These are phyloP conservation scores for Apocrypta bakeri DNA, from an alignment of 1,140 invertebrate genomes.

Conservation along the genomic window DNA sequence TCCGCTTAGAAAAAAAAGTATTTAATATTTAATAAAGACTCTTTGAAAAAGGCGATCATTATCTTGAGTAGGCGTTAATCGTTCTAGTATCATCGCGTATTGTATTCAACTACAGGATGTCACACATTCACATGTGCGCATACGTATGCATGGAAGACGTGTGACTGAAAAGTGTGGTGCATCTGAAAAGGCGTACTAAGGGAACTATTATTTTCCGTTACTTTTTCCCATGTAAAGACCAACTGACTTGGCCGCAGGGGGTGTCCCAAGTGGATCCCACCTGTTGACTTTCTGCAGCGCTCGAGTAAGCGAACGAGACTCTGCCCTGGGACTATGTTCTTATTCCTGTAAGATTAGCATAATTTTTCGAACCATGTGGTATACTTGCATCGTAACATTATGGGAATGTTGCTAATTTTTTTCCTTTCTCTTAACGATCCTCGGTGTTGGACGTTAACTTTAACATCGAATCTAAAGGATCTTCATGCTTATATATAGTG, in stretches of 20 bases:
- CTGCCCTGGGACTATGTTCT: conserved; percentile 44
- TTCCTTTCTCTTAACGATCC: background rate
- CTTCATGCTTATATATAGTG: too few relatives aligned
- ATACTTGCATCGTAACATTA: background rate
- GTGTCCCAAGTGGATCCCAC: conserved; percentile 69
- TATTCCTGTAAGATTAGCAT: conserved; percentile 56
- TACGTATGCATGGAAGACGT: too few relatives aligned
- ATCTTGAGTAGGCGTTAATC: background rate
- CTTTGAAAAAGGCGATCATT: too few relatives aligned
- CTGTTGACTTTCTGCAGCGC: conserved; percentile 73
- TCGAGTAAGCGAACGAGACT: conserved; percentile 48
- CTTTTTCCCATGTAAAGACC: conserved; percentile 73
- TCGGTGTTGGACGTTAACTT: too few relatives aligned
- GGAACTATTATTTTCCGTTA: conserved; percentile 72
- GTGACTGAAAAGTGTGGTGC: background rate
- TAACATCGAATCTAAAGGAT: too few relatives aligned
- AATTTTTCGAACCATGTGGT: conserved; percentile 48
- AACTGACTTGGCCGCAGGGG: conserved; percentile 72
- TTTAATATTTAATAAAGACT: background rate
- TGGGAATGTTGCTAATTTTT: conserved; percentile 22
- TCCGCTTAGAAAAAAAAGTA: background rate
- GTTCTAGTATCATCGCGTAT: background rate
- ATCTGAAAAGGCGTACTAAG: conserved; percentile 25
- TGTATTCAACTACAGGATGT: background rate
- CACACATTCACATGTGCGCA: too few relatives aligned